phyloP scores from a whole-genome alignment of 2,888 invertebrate species.

The Neuroscelio doddi region DNA sequence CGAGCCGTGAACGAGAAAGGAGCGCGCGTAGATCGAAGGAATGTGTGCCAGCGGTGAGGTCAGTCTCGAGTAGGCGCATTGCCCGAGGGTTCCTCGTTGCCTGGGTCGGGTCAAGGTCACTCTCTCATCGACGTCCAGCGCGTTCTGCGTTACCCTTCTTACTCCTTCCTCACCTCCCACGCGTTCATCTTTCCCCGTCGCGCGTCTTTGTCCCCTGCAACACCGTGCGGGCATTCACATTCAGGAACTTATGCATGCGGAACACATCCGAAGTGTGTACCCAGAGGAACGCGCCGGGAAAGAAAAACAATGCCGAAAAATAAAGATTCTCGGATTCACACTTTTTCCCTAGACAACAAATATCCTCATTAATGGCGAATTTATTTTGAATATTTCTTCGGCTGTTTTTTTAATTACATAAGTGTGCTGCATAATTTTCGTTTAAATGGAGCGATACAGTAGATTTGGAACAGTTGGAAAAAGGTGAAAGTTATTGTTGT shows the following conservation, averaged over 20 bases:
- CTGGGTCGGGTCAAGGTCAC: slow-evolving; percentile 65
- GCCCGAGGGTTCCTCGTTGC: slow-evolving; percentile 52
- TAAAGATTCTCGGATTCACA: too few relatives aligned
- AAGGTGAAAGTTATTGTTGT: too few relatives aligned
- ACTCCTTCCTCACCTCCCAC: slow-evolving; percentile 3
- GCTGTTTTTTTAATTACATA: too few relatives aligned
- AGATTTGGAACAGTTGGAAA: too few relatives aligned
- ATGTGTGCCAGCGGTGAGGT: slow-evolving; percentile 64
- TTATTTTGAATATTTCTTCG: too few relatives aligned
- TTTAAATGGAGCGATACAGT: too few relatives aligned
- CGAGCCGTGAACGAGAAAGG: background rate
- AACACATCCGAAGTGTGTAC: too few relatives aligned
- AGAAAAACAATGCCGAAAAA: background rate
- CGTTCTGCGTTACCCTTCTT: slow-evolving; percentile 25
- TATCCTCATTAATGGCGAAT: background rate
- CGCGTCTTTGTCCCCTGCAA: slow-evolving; percentile 1
- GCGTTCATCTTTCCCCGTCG: background rate
- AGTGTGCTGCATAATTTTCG: too few relatives aligned
- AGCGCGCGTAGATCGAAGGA: slow-evolving; percentile 46
- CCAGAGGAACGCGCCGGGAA: too few relatives aligned
- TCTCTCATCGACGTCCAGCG: slow-evolving; percentile 44
- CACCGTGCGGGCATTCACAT: background rate
- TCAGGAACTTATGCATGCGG: background rate
- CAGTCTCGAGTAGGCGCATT: slow-evolving; percentile 55
- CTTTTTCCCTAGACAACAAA: too few relatives aligned